Conservation (phyloP, 2,888 invertebrate genomes). For the Orgyia antiqua region DNA sequence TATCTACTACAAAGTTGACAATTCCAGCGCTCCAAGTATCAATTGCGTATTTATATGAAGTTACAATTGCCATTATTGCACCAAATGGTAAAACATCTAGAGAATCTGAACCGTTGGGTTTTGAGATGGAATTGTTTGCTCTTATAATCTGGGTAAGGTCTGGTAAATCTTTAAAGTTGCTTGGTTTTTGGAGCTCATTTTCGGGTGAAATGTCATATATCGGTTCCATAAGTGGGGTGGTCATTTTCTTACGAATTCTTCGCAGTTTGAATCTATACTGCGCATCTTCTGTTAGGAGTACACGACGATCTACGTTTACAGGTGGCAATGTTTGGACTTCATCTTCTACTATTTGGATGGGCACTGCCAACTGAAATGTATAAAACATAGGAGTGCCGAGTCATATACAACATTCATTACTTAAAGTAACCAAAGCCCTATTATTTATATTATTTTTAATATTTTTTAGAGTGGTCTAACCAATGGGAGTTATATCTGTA, state of each 20-base stretch:
- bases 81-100: conserved; percentile 71
- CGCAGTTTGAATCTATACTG: conserved; percentile 50
- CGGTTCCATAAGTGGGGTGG: conserved; percentile 49
- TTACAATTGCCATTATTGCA: conserved; percentile 79
- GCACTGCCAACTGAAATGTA: conserved; percentile 35
- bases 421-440: too few species aligned
- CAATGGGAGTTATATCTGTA: too few species aligned
- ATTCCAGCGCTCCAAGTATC: conserved; percentile 79
- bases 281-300: conserved; percentile 62
- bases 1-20: conserved; percentile 77
- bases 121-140: conserved; percentile 62
- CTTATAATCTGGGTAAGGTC: conserved; percentile 79
- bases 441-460: too few species aligned
- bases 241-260: conserved; percentile 55
- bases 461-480: too few species aligned
- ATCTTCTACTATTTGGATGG: conserved; percentile 33
- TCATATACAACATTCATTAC: not conserved
- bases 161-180: conserved; percentile 78
- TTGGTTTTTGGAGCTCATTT: conserved; percentile 74
- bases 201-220: conserved; percentile 42
- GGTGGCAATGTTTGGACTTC: conserved; percentile 49
- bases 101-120: conserved; percentile 19
- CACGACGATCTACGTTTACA: conserved; percentile 45
- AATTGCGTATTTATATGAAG: conserved; percentile 78
- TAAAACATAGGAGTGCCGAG: too few species aligned